Evolutionary conservation across 1,140 invertebrate species (phyloP).

Genomic region (Drosophila obscura): DNA sequence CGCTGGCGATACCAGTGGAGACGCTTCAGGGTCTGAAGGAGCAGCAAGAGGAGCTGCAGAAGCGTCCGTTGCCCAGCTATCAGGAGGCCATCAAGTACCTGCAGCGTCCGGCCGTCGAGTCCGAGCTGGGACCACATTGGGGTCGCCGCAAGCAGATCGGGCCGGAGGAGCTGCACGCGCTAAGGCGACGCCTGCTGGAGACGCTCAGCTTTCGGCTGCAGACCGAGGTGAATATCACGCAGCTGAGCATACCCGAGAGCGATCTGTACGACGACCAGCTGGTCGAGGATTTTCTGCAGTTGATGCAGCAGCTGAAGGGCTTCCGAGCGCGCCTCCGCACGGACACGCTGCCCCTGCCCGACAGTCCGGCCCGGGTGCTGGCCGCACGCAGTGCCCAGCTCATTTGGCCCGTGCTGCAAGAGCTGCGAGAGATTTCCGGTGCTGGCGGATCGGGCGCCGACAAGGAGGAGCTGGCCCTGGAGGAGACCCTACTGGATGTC

Average conservation of each 20-base stretch:
- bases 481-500: constrained; percentile 53
- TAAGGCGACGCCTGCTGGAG: constrained; percentile 48
- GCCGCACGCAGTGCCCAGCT: constrained; percentile 66
- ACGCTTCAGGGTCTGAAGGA: constrained; percentile 38
- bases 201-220: constrained; percentile 56
- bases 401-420: constrained; percentile 59
- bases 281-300: constrained; percentile 62
- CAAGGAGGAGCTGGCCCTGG: constrained; percentile 25
- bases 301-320: constrained; percentile 48
- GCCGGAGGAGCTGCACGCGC: constrained; percentile 16
- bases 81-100: constrained; percentile 58
- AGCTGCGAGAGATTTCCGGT: constrained; percentile 33
- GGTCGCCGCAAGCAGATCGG: background rate
- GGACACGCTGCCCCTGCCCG: constrained; percentile 51
- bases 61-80: constrained; percentile 30
- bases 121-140: constrained; percentile 35
- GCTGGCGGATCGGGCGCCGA: background rate
- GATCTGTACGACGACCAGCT: constrained; percentile 74
- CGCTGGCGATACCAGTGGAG: constrained; percentile 17
- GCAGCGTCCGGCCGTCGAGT: constrained; percentile 36
- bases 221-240: constrained; percentile 74
- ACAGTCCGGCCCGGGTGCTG: constrained; percentile 63
- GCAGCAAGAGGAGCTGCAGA: constrained; percentile 26
- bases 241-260: constrained; percentile 75
- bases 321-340: constrained; percentile 16